These are phyloP conservation scores for Nematostella vectensis DNA, from an alignment of 92 coral and sea anemone genomes.

Conservation along the genomic window DNA sequence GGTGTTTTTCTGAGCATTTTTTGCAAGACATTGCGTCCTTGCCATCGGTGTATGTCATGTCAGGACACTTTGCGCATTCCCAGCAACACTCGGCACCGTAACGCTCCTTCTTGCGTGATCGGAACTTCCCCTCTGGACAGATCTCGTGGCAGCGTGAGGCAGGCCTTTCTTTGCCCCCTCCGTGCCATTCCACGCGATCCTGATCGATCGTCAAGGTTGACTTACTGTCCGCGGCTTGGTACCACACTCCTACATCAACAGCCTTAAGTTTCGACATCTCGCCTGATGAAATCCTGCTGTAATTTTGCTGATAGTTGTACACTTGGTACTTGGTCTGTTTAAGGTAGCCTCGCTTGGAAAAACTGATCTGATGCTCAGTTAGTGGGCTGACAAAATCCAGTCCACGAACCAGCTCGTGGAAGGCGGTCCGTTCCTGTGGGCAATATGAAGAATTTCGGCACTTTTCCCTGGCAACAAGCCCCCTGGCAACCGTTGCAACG, in stretches of 20 bases:
- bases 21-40: constrained; percentile 55
- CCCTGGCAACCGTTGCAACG: constrained; percentile 58
- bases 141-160: constrained; percentile 63
- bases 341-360: constrained; percentile 41
- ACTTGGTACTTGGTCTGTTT: constrained; percentile 45
- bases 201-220: constrained; percentile 26
- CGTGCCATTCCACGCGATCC: constrained; percentile 61
- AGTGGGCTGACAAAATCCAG: constrained; percentile 55
- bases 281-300: constrained; percentile 28
- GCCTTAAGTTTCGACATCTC: constrained; percentile 37
- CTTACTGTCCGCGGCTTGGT: constrained; percentile 21
- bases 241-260: constrained; percentile 52
- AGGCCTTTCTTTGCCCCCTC: constrained; percentile 28
- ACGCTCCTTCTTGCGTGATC: constrained; percentile 25
- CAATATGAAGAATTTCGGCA: constrained; percentile 31
- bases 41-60: constrained; percentile 42
- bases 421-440: constrained; percentile 22
- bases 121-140: constrained; percentile 55
- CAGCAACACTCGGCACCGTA: constrained; percentile 75
- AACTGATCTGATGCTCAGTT: constrained; percentile 62
- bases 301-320: constrained; percentile 50
- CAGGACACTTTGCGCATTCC: constrained; percentile 67
- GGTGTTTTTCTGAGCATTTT: constrained; percentile 51
- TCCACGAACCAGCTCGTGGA: constrained; percentile 35
- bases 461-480: constrained; percentile 35